phyloP scores from a whole-genome alignment of 1,140 invertebrate genomes.

The Tetragonula clypearis region DNA sequence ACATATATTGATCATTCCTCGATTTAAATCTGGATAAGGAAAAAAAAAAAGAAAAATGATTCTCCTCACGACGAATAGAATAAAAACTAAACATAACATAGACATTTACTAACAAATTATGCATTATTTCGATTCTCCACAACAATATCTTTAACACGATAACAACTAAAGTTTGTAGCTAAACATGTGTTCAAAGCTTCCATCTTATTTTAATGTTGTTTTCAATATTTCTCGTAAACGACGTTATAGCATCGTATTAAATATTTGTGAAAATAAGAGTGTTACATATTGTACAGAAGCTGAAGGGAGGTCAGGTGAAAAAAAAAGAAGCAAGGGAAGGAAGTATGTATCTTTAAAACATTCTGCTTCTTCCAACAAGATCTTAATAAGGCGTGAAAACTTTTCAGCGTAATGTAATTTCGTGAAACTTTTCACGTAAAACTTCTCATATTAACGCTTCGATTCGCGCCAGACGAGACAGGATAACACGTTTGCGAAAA shows the following conservation, averaged over 20 bases:
- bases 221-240: background rate
- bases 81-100: no score
- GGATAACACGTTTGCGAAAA: conserved; percentile 15
- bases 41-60: no score
- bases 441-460: conserved; percentile 55
- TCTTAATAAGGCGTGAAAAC: conserved; percentile 54
- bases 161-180: no score
- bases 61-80: no score
- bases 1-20: no score
- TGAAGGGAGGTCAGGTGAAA: no score
- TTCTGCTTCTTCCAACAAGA: conserved; percentile 23
- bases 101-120: no score
- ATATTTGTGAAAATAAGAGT: background rate
- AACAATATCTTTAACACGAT: no score
- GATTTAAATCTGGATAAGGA: no score
- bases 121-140: no score
- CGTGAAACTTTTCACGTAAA: conserved; percentile 38
- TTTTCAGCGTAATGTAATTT: conserved; percentile 51
- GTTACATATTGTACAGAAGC: background rate
- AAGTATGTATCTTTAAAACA: conserved; percentile 27
- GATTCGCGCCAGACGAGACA: conserved; percentile 10
- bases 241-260: conserved; percentile 21
- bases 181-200: background rate
- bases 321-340: background rate
- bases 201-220: background rate